A percentile compares a stretch with the other conserved stretches of the same genome.
These are phyloP conservation scores for Trilocha varians DNA, from an alignment of 2,888 invertebrate genomes.

Conservation along the genomic window DNA sequence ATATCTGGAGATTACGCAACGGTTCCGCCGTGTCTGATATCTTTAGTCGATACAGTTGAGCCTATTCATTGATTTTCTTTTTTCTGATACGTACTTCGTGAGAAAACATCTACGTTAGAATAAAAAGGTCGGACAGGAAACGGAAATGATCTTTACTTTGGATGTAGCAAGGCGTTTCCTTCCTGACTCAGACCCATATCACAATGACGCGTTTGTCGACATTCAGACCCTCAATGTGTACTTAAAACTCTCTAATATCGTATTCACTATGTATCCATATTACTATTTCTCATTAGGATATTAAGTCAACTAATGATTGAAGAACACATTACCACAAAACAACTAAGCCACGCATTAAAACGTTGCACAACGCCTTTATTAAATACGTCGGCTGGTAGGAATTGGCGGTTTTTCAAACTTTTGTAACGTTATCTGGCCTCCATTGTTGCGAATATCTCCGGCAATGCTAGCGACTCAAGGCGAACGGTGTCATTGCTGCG, in stretches of 20 bases:
- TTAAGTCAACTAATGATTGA: no score
- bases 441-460: conserved; percentile 74
- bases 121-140: conserved; percentile 51
- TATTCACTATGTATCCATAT: no score
- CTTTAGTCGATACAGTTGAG: conserved; percentile 27
- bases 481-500: conserved; percentile 72
- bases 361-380: conserved; percentile 54
- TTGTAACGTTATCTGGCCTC: conserved; percentile 73
- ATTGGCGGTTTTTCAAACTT: conserved; percentile 67
- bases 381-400: conserved; percentile 52
- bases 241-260: no score
- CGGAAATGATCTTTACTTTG: conserved; percentile 58
- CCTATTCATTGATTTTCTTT: conserved; percentile 42
- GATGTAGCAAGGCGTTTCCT: conserved; percentile 61
- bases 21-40: conserved; percentile 36
- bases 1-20: not conserved
- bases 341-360: conserved; percentile 2
- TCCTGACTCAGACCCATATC: conserved; percentile 44
- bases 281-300: no score
- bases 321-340: not conserved
- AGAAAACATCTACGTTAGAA: conserved; percentile 31
- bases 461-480: conserved; percentile 72
- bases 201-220: conserved; percentile 26
- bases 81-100: conserved; percentile 39
- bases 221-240: not conserved